Evolutionary conservation across 2,797 vertebrate genomes (phyloP), one percentile per base, ranked within the genome.

Genomic region (Tragopan temminckii): DNA sequence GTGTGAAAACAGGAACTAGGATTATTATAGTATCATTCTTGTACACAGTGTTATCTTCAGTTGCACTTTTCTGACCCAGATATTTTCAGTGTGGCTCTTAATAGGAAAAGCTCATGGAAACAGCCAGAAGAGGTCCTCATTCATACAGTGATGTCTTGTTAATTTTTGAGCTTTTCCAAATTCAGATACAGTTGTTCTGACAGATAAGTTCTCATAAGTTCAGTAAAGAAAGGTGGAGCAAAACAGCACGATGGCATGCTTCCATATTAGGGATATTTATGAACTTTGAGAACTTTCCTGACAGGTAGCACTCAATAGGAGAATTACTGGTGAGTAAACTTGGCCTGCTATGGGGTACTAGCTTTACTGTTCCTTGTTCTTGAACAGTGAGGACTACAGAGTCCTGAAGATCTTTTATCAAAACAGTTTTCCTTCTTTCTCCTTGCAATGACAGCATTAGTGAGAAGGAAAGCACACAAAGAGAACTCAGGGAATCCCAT

Each of bases 121-220:
- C 93, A 92, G 77, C 95, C 96, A 96, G 93, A 95, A 95, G 93
- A 88, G 94, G 94, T 96, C 96, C 95, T 95, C 93, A 20, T 76
- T 95, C 89, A 93, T 97, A 93, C 92, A 95, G 94, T 55, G 85
- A 91, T 89, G 77, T 69, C 11, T 18, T 0, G 1, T 74, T 53
- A 66, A 55, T 74, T 89, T 76, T 72, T 61, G 61, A 93, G 48
- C 16, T 81, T 76, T 88, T 86, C 68, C 57, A 66, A 92, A 70
- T 52, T 89, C 75, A 64, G 61, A 53, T 61, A 46, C 75, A 75
- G 66, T 33, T 77, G 79, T 35, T 82, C 55, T 74, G 42, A 66
- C 45, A 88, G 59, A 68, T 35, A 85, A 43, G 19, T 93, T 61
- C 69, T 78, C 2, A 0, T 31, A 52, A 59, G 25, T 18, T 72